These are phyloP conservation scores for Acanthacorydalis orientalis DNA, from an alignment of 2,888 invertebrate genomes.

Conservation along the genomic window DNA sequence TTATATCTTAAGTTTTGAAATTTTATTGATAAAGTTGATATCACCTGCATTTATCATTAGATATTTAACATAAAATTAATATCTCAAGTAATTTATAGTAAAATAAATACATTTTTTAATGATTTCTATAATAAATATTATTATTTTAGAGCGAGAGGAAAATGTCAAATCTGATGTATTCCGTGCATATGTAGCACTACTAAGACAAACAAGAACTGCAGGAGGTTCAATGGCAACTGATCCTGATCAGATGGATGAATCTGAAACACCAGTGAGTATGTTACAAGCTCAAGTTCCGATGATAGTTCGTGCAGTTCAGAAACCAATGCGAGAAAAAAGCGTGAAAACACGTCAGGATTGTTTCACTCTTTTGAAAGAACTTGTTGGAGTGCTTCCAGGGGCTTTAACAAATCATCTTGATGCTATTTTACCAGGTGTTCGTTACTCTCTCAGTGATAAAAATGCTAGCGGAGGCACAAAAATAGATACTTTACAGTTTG, in stretches of 20 bases:
- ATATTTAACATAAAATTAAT: too few species aligned
- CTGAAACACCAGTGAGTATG: conserved; percentile 48
- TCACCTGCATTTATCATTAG: too few species aligned
- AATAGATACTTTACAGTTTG: conserved; percentile 88
- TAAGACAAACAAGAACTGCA: conserved; percentile 70
- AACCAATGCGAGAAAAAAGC: conserved; percentile 71
- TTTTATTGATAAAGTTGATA: background rate
- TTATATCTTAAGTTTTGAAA: background rate
- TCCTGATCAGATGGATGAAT: conserved; percentile 54
- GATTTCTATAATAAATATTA: too few species aligned
- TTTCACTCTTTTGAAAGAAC: conserved; percentile 76
- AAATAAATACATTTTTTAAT: too few species aligned
- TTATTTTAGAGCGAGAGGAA: conserved; percentile 78
- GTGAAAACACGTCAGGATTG: conserved; percentile 84
- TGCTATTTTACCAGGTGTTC: conserved; percentile 73
- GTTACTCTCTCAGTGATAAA: conserved; percentile 72
- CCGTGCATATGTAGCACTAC: conserved; percentile 84
- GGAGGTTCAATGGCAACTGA: conserved; percentile 40
- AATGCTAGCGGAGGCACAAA: conserved; percentile 95
- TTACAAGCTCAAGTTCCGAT: conserved; percentile 46
- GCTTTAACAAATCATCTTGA: conserved; percentile 73
- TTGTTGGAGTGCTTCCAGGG: conserved; percentile 77
- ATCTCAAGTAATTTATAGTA: too few species aligned
- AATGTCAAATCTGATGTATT: conserved; percentile 98
- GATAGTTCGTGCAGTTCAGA: conserved; percentile 78